Base-by-base conservation (phyloP, 2,113 vertebrate species). In the Zonotrichia leucophrys region DNA sequence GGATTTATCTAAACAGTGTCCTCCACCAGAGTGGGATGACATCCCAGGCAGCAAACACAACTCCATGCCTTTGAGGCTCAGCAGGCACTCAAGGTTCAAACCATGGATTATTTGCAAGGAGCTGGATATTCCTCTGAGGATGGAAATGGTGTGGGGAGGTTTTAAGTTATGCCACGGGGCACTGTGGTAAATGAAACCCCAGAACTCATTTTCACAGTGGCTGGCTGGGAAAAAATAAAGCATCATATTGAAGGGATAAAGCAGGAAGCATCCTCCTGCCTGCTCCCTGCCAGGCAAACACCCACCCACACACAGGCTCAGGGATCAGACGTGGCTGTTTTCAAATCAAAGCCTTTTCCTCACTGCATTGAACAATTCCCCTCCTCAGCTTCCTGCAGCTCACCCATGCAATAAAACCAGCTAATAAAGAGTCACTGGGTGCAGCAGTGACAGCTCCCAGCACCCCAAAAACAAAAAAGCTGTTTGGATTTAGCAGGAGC, bases 241-340 rank as follows among this genome's bases (percentile, higher is more conserved):
- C 68, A 66, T 67, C 47, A 19, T 5, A 49, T 3, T 87, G 88
- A 70, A 81, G 89, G 76, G 69, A 66, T 82, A 73, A 67, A 90
- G 87, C 85, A 94, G 89, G 87, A 92, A 91, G 84, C 72, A 56
- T 83, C 94, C 82, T 95, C 74, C 83, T 50, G 80, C 68, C 87
- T 83, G 90, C 81, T 74, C 74, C 1, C 81, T 95, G 79, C 64
- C 83, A 70, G 76, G 91, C 94, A 95, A 95, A 92, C 93, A 86
- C 59, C 35, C 95, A 67, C 96, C 95, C 96, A 95, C 96, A 59
- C 95, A 80, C 72, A 13, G 44, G 84, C 77, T 92, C 79, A 20
- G 68, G 66, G 87, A 94, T 87, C 94, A 93, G 88, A 42, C 31
- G 20, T 13, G 78, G 24, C 96, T 93, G 81, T 42, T 86, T 39